Evolutionary conservation across 1,140 invertebrate species (phyloP), one percentile per base, ranked within the genome.

Genomic region (Trichomalopsis sarcophagae): DNA sequence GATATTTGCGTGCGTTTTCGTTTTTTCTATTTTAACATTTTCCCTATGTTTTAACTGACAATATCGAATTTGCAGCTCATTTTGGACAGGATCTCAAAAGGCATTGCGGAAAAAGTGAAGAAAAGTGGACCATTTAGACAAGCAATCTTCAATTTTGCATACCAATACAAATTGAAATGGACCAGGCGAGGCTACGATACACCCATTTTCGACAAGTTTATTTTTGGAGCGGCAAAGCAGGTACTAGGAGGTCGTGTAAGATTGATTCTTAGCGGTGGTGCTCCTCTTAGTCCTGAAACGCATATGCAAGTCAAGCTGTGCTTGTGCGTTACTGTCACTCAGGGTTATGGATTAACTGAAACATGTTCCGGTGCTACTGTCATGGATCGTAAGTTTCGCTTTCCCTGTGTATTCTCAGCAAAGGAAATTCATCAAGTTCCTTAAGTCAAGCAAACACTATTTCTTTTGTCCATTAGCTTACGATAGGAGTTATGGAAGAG

Each of bases 321-420:
- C 91, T 95, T 99, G 33, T 99, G 98, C 91, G 96, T 97, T 71
- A 96, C 96, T 73, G 95, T 99, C 33, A 95, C 97, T 76, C 98
- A 99, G 91, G 99, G 99, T 74, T 99, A 99, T 94, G 99, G 99
- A 10, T 95, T 99, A 55, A 99, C 99, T 2, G 99, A 99, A 95
- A 99, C 98, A 13, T 97, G 97, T 88, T 98, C 98, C 3, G 98
- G 97, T 90, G 98, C 97, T 40, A 97, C 97, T 23, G 96, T 99
- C 81, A 97, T 97, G 95, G 96, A 98, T 91, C 93, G 96, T 96
- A 94, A 93, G 94, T 94, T 85, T 73, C 77, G 68, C 17, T 55
- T 5, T 55, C 50, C 14, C 5, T 17, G 14, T 14, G 50, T 55
- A 55, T 55, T 21, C 50, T 17, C 21, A 2, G 55, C 17, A 62